phyloP scores from a whole-genome alignment of 2,797 vertebrate species.

The Falco concolor region DNA sequence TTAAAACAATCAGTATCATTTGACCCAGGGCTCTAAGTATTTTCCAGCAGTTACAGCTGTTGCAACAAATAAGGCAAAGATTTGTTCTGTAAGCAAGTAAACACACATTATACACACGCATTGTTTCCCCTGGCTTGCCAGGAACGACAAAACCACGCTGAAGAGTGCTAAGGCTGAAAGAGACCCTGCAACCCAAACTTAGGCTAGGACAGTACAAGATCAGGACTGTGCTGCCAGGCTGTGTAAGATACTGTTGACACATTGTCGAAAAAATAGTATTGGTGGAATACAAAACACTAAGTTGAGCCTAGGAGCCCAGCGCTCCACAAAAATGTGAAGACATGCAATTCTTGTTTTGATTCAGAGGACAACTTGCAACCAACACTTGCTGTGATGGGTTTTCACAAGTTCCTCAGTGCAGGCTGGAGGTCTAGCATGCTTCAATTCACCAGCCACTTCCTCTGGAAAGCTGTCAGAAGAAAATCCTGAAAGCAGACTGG shows the following conservation, averaged over 20 bases:
- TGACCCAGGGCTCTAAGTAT: neutral
- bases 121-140: neutral
- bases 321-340: neutral
- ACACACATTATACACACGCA: neutral
- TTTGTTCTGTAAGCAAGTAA: slow-evolving; percentile 41
- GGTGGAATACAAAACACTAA: neutral
- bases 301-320: neutral
- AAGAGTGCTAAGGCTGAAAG: neutral
- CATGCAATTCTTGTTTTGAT: neutral
- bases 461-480: neutral
- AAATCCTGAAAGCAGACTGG: neutral
- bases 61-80: slow-evolving; percentile 22
- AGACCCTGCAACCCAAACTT: neutral
- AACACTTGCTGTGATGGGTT: neutral
- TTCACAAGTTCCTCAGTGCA: neutral
- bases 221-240: neutral
- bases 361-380: neutral
- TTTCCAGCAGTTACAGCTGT: slow-evolving; percentile 5
- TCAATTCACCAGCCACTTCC: neutral
- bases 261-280: neutral
- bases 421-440: neutral
- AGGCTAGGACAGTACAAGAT: neutral
- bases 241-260: neutral
- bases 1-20: neutral
- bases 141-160: neutral